Evolutionary conservation across 2,797 vertebrate genomes (phyloP).

Genomic region (Remorina albescens): DNA sequence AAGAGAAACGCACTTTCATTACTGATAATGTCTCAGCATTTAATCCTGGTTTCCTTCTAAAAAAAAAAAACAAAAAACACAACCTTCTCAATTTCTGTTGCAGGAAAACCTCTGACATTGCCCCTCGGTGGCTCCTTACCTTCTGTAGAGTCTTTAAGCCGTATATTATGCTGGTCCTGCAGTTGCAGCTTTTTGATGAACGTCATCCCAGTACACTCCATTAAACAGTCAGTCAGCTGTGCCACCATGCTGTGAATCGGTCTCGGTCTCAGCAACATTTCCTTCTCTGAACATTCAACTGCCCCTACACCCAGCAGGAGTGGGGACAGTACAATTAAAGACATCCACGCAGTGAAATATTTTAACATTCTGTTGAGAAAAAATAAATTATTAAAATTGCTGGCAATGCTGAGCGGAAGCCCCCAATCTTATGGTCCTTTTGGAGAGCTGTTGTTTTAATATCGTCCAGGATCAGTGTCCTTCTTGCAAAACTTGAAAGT

Average conservation of each 20-base stretch:
- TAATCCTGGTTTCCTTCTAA: constrained; percentile 4
- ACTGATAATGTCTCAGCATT: not conserved
- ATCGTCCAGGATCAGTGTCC: constrained; percentile 13
- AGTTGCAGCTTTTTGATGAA: constrained; percentile 67
- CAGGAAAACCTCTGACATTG: not conserved
- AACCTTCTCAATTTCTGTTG: not conserved
- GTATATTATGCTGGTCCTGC: constrained; percentile 69
- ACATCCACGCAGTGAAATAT: constrained; percentile 57
- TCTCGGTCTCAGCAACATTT: constrained; percentile 46
- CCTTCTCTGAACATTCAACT: constrained; percentile 67
- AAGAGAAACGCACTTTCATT: too few species aligned
- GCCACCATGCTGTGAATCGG: constrained; percentile 29
- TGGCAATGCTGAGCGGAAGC: not conserved
- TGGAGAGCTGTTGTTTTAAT: not conserved
- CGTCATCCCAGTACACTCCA: constrained; percentile 77
- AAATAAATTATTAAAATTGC: not conserved
- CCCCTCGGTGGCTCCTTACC: constrained; percentile 65
- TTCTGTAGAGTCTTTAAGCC: constrained; percentile 69
- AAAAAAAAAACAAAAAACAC: not conserved
- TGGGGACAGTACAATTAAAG: constrained; percentile 54
- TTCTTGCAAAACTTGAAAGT: constrained; percentile 1
- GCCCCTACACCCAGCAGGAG: constrained; percentile 54
- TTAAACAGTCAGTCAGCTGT: constrained; percentile 70
- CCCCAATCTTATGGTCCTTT: constrained; percentile 25
- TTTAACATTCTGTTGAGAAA: constrained; percentile 62